Evolutionary conservation across 2,797 vertebrate species (phyloP).

Genomic region (Columba guinea): DNA sequence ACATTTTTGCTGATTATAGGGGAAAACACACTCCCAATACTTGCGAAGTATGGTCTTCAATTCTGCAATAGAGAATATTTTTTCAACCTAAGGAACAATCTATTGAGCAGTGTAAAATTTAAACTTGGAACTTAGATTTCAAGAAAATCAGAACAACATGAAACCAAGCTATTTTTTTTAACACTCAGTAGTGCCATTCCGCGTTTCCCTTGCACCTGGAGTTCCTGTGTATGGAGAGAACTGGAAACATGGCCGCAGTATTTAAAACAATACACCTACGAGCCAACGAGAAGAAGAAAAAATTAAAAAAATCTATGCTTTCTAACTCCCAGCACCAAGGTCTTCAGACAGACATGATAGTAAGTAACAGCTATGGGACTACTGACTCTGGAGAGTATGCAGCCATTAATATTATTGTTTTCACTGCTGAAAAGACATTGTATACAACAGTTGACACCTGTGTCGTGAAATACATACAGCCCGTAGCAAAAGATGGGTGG

Average conservation of each 20-base stretch:
- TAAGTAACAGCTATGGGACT: neutral
- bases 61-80: neutral
- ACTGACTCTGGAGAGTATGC: neutral
- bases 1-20: neutral
- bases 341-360: neutral
- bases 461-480: neutral
- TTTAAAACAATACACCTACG: neutral
- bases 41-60: neutral
- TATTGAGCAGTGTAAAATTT: neutral
- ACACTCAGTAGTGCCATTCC: neutral
- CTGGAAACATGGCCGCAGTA: neutral
- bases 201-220: neutral
- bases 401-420: neutral
- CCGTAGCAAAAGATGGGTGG: neutral
- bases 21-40: neutral
- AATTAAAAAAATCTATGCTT: neutral
- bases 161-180: neutral
- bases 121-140: neutral
- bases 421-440: neutral
- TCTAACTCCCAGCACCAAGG: neutral
- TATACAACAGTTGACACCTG: neutral
- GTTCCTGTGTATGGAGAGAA: neutral
- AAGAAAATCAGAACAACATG: neutral
- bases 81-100: neutral
- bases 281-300: neutral